Base-by-base conservation (phyloP, 2,113 vertebrate species). In the Oxyruncus cristatus region DNA sequence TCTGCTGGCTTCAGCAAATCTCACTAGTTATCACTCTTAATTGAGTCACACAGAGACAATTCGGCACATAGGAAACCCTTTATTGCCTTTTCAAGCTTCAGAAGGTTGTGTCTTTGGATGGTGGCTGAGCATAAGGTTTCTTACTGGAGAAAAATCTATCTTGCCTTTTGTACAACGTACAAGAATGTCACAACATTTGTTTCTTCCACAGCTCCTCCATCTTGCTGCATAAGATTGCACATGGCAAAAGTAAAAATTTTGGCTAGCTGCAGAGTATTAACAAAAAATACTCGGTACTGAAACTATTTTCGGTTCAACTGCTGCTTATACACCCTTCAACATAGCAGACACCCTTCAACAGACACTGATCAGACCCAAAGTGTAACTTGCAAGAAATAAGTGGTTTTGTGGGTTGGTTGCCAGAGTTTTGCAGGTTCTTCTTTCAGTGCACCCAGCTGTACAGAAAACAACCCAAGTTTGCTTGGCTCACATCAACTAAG, bases 391-490 rank as follows among this genome's bases (percentile, higher is more conserved):
- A 73, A 85, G n/a, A 90, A 89, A 27, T 62, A 68, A 88, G 61
- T 20, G 16, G 41, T 14, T 96, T 81, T 89, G 47, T 30, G 55
- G 37, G 65, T 65, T 81, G 71, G 17, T 84, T 95, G 78, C 76
- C 76, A 78, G 82, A 75, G 62, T 72, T 94, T 72, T 89, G 39
- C 39, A 91, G 80, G 81, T 92, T 96, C 76, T 93, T 87, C 75
- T 46, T 78, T 87, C 68, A 46, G 28, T 65, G 53, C 68, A 87
- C 58, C n/a, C 85, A 93, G 35, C 61, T 74, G 77, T 47, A 75
- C 47, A 82, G 73, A 91, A 87, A 84, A 92, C 35, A 89, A 91
- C 56, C 56, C 52, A 90, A 93, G 58, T 72, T 87, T 82, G 65
- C 79, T 68, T 94, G 80, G 62, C 79, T 89, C 47, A n/a, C 33